These are phyloP conservation scores for Thunnus albacares DNA, from an alignment of 2,797 vertebrate species.

Conservation along the genomic window DNA sequence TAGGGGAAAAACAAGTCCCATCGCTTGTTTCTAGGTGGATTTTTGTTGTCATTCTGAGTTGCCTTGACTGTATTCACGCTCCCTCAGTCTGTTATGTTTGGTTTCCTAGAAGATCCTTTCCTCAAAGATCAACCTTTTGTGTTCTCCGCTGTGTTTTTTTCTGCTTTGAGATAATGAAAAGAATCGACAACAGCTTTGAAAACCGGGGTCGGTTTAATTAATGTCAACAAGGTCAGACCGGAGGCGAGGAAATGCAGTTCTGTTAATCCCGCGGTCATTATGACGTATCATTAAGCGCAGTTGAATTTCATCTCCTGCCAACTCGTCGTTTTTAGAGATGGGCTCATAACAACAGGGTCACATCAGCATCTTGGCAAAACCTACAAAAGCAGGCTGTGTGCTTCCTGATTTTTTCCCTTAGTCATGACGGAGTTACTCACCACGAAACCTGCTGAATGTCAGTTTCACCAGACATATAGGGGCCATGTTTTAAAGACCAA, in stretches of 20 bases:
- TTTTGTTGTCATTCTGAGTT: slow-evolving; percentile 22
- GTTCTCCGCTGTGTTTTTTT: slow-evolving; percentile 8
- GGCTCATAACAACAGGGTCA: slow-evolving; percentile 24
- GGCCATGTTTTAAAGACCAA: slow-evolving; percentile 55
- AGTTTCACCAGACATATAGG: slow-evolving; percentile 75
- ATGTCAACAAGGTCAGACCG: slow-evolving; percentile 15
- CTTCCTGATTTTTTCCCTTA: slow-evolving; percentile 47
- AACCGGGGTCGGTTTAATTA: slow-evolving; percentile 26
- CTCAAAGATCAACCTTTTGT: slow-evolving; percentile 17
- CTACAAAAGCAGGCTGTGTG: slow-evolving; percentile 52
- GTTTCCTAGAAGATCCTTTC: slow-evolving; percentile 19
- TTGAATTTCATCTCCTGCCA: slow-evolving; percentile 6
- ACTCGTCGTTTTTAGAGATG: slow-evolving; percentile 3
- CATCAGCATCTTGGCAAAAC: slow-evolving; percentile 29
- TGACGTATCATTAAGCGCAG: not conserved
- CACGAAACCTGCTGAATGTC: slow-evolving; percentile 83
- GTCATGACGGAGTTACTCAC: slow-evolving; percentile 39
- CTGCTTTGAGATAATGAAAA: slow-evolving; percentile 9
- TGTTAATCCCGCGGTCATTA: not conserved
- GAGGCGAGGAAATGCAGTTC: slow-evolving; percentile 2
- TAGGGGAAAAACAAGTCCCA: not conserved
- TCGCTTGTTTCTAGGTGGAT: slow-evolving; percentile 16
- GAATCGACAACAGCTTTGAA: slow-evolving; percentile 4
- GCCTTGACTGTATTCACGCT: slow-evolving; percentile 24
- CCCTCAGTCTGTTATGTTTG: slow-evolving; percentile 17